Evolutionary conservation across 2,888 invertebrate species (phyloP).

Genomic region (Epirrhoe alternata): DNA sequence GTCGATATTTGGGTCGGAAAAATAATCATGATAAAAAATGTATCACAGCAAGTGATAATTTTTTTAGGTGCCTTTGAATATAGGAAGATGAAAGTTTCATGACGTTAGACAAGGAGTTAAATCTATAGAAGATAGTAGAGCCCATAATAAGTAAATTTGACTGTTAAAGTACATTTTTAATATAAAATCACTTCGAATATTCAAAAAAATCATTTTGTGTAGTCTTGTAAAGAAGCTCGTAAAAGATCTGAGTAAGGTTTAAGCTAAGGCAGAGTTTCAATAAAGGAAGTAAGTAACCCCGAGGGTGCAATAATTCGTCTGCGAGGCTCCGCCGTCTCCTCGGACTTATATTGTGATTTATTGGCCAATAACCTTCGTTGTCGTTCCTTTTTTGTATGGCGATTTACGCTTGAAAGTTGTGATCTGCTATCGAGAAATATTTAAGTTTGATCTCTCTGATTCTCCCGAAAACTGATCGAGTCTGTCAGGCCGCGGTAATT

Average conservation of each 20-base stretch:
- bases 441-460: not conserved
- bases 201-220: too few species aligned
- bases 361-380: slow-evolving; percentile 62
- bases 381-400: slow-evolving; percentile 19
- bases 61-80: too few species aligned
- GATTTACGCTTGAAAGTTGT: not conserved
- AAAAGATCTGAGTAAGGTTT: not conserved
- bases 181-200: too few species aligned
- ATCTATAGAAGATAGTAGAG: too few species aligned
- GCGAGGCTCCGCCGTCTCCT: slow-evolving; percentile 38
- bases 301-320: not conserved
- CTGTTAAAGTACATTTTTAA: too few species aligned
- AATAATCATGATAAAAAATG: too few species aligned
- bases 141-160: too few species aligned
- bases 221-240: too few species aligned
- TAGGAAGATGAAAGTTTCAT: too few species aligned
- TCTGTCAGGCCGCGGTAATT: not conserved
- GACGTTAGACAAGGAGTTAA: too few species aligned
- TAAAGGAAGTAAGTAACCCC: slow-evolving; percentile 4
- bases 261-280: not conserved
- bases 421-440: not conserved
- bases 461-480: not conserved
- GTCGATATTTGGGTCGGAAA: too few species aligned
- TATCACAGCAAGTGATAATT: too few species aligned
- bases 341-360: slow-evolving; percentile 84